These are phyloP conservation scores for Corythornis cristatus DNA, from an alignment of 2,113 vertebrate genomes.

Conservation along the genomic window DNA sequence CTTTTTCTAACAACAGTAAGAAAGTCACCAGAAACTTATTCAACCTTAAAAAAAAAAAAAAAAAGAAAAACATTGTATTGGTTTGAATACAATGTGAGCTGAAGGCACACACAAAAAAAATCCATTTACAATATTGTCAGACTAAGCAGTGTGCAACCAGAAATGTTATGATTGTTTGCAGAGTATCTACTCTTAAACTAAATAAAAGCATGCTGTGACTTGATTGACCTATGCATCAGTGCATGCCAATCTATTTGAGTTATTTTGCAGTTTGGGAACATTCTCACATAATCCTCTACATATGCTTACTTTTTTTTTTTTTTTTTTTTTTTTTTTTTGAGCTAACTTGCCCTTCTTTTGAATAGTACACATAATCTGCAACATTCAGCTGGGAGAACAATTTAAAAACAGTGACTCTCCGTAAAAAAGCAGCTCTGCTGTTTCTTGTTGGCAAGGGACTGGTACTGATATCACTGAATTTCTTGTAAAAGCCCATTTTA, in stretches of 20 bases:
- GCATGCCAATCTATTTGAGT: constrained; percentile 31
- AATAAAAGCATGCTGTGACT: constrained; percentile 48
- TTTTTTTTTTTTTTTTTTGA: constrained; percentile 31
- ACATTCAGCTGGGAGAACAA: background rate
- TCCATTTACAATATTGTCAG: background rate
- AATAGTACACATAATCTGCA: background rate
- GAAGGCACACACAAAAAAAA: background rate
- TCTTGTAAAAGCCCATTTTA: background rate
- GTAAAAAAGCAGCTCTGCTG: background rate
- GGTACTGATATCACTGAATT: background rate
- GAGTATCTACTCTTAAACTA: constrained; percentile 22
- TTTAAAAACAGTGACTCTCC: background rate
- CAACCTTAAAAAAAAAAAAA: background rate
- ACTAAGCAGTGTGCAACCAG: background rate
- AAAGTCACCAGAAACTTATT: background rate
- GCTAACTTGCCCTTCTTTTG: constrained; percentile 17
- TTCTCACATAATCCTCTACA: constrained; percentile 6
- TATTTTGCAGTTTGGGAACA: constrained; percentile 29
- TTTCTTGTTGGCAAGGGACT: background rate
- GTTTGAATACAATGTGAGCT: background rate
- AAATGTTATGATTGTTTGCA: background rate
- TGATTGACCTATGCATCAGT: constrained; percentile 50
- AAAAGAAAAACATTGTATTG: background rate
- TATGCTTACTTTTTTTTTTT: background rate
- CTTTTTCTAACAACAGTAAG: background rate